A percentile compares a stretch with the other conserved stretches of the same genome.
These are phyloP conservation scores for Pipistrellus nathusii DNA, from an alignment of 2,797 vertebrate species.

Conservation along the genomic window DNA sequence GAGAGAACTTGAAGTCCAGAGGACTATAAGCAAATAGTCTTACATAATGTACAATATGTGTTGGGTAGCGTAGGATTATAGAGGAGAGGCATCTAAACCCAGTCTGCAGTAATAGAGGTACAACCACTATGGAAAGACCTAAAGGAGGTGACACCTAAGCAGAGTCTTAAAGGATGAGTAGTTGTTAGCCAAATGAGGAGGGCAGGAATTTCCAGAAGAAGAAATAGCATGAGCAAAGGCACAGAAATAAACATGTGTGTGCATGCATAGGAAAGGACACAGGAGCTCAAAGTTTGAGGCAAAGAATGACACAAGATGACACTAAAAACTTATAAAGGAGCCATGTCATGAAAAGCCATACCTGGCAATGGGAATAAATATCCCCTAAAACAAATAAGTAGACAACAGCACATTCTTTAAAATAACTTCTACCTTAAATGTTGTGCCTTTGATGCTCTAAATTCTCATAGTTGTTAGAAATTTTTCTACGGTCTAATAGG, in stretches of 20 bases:
- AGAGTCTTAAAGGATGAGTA: constrained; percentile 65
- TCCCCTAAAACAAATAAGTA: background rate
- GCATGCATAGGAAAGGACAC: background rate
- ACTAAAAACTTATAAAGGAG: background rate
- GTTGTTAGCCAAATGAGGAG: constrained; percentile 54
- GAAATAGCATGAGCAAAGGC: constrained; percentile 36
- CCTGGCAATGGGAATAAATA: background rate
- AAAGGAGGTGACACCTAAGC: constrained; percentile 57
- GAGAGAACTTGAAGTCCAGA: background rate
- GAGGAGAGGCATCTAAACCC: constrained; percentile 10
- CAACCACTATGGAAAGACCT: constrained; percentile 37
- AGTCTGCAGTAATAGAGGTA: constrained; percentile 11
- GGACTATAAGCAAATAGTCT: constrained; percentile 15
- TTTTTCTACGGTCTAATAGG: background rate
- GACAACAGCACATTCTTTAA: background rate
- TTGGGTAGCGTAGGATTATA: background rate
- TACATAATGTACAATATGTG: background rate
- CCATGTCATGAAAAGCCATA: background rate
- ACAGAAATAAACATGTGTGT: background rate
- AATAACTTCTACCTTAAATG: background rate
- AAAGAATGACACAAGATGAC: constrained; percentile 10
- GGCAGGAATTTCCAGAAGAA: constrained; percentile 66
- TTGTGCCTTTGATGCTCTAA: background rate
- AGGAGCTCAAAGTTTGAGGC: constrained; percentile 12
- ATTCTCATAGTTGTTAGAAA: background rate